Base-by-base conservation (phyloP, 2,888 invertebrate species). In the Leucophenga montana region DNA sequence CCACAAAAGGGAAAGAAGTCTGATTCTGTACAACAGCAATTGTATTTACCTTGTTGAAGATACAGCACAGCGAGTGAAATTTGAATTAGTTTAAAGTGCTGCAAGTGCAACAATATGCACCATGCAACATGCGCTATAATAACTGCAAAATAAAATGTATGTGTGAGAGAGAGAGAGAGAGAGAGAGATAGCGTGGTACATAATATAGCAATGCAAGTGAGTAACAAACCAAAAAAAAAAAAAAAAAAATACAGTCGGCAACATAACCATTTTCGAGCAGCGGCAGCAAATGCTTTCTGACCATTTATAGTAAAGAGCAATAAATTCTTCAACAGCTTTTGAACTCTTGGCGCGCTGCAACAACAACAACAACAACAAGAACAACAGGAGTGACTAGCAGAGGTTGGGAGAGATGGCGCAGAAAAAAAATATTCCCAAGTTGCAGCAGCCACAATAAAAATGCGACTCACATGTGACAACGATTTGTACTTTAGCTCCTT, bases 381-480 rank as follows among this genome's bases (percentile, higher is more conserved):
- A n/a, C n/a, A n/a, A n/a, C n/a, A n/a, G n/a, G n/a, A n/a, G n/a
- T n/a, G n/a, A n/a, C n/a, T n/a, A n/a, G 50, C 13, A 18, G 50
- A 8, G 5, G 13, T 1, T n/a, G 14, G 18, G 50, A n/a, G n/a
- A 13, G 14, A 27, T 18, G 11, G 20, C 56, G 56, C 5, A 14
- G 14, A 14, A 13, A 56, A 27, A 20, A 50, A 27, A 65, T 31
- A 50, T 65, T 65, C 50, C 65, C 48, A 65, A 48, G 48, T 65
- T 65, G 33, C 50, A 48, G 16, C 46, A 27, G 46, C 62, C 57
- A 83, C 83, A 85, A 87, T 87, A 87, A 87, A 87, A 87, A 87
- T 87, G 86, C 87, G 84, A 78, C 87, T 85, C 87, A 85, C 87
- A 87, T 87, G 87, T 87, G 87, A 87, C 87, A 87, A 87, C 87